Base-by-base conservation (phyloP, 2,797 vertebrate species). In the Liasis olivaceus region DNA sequence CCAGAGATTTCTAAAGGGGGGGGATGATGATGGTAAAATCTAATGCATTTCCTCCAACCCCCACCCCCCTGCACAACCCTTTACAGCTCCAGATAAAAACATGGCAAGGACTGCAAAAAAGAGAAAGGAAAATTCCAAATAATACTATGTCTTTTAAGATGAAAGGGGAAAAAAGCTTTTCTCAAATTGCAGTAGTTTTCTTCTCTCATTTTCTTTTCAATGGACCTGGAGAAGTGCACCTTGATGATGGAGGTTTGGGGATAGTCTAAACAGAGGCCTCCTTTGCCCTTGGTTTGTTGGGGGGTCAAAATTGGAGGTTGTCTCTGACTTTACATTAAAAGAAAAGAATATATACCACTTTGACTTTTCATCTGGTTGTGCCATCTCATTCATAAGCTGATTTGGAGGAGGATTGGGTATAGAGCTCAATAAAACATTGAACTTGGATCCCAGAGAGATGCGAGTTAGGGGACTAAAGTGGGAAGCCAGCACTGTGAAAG, bases 271-370 rank as follows among this genome's bases (percentile, higher is more conserved):
- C 72, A 64, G 93, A 91, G 93, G 90, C 94, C 91, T 95, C 89
- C 81, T 94, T 96, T 42, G 92, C 84, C 95, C 94, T 95, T 95
- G 91, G 94, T 95, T 95, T 96, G 96, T 95, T 93, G 90, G 88
- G 63, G 94, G 96, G 96, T 90, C 92, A 93, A 20, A 91, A 94
- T 77, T 95, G 94, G 88, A 95, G 97, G 94, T 97, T 97, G 97
- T 97, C 97, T 98, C 97, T 97, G 97, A 97, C 97, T 97, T 97
- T 97, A 97, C 97, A 98, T 98, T 98, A 97, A 97, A 96, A 97
- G 97, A 95, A 84, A 72, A 66, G n/a, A n/a, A 59, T 54, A 93
- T 98, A 97, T 97, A 98, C 97, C 97, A 97, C 97, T 97, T 98
- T 97, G 97, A 97, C 96, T 97, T 97, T 97, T 96, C 96, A 92